These are phyloP conservation scores for Mimachlamys varia DNA, from an alignment of 2,888 invertebrate species.

Conservation along the genomic window DNA sequence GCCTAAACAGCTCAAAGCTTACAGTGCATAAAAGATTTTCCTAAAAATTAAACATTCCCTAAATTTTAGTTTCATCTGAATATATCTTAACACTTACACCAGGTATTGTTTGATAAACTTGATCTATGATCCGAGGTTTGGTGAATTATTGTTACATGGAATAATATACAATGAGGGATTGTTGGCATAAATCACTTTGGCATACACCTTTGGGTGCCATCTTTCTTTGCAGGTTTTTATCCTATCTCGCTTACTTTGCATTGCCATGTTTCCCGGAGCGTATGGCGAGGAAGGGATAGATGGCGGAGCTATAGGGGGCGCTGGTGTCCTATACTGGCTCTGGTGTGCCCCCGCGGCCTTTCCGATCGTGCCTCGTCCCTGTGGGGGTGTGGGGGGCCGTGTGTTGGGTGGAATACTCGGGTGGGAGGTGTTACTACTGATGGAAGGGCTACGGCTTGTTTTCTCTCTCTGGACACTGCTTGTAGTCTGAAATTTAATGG, in stretches of 20 bases:
- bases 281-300: conserved; percentile 83
- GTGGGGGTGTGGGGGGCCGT: conserved; percentile 96
- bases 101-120: too few relatives aligned
- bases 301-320: conserved; percentile 97
- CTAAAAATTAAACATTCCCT: too few relatives aligned
- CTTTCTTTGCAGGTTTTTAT: too few relatives aligned
- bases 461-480: conserved; percentile 33
- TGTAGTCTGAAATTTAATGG: conserved; percentile 39
- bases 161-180: too few relatives aligned
- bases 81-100: too few relatives aligned
- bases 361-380: conserved; percentile 68
- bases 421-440: conserved; percentile 67
- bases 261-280: background rate
- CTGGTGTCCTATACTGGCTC: conserved; percentile 86
- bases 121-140: too few relatives aligned
- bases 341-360: conserved; percentile 57
- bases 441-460: conserved; percentile 64
- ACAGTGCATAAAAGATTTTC: too few relatives aligned
- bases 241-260: conserved; percentile 14
- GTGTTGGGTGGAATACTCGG: conserved; percentile 90
- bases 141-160: too few relatives aligned
- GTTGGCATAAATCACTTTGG: too few relatives aligned
- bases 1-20: too few relatives aligned
- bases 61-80: too few relatives aligned
- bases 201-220: too few relatives aligned